phyloP scores from a whole-genome alignment of 2,888 invertebrate species.

The Dicranocentrus wangi region DNA sequence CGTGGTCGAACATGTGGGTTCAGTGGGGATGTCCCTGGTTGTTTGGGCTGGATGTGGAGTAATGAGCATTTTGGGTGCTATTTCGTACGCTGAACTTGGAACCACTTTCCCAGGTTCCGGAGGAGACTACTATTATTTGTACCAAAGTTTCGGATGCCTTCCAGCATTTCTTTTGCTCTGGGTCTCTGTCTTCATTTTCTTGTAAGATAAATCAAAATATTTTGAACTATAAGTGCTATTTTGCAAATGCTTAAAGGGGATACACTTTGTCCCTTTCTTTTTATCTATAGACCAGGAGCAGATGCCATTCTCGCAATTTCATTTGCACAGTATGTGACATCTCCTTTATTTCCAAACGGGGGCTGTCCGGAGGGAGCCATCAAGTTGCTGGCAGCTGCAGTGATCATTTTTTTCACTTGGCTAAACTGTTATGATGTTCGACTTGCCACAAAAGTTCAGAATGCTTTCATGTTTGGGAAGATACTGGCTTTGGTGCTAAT shows the following conservation, averaged over 20 bases:
- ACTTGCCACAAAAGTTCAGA: slow-evolving; percentile 90
- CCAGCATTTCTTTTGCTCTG: slow-evolving; percentile 86
- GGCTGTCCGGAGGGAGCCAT: slow-evolving; percentile 82
- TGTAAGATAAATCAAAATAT: no score
- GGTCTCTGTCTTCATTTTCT: slow-evolving; percentile 85
- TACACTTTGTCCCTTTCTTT: no score
- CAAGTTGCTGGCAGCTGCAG: slow-evolving; percentile 85
- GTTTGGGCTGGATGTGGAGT: slow-evolving; percentile 87
- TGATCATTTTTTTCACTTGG: slow-evolving; percentile 88
- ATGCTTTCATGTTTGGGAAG: slow-evolving; percentile 94
- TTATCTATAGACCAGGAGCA: slow-evolving; percentile 86
- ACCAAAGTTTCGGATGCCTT: slow-evolving; percentile 84
- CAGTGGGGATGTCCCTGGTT: slow-evolving; percentile 85
- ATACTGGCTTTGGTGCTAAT: slow-evolving; percentile 87
- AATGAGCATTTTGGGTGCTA: slow-evolving; percentile 83
- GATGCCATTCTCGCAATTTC: slow-evolving; percentile 97
- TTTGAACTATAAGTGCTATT: no score
- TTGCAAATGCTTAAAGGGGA: no score
- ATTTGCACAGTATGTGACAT: slow-evolving; percentile 92
- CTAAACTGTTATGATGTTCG: slow-evolving; percentile 91
- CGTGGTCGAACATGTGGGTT: slow-evolving; percentile 84
- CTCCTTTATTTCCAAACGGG: slow-evolving; percentile 86
- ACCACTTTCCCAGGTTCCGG: slow-evolving; percentile 86
- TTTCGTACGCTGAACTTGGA: slow-evolving; percentile 90
- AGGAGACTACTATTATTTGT: slow-evolving; percentile 87